These are phyloP conservation scores for Caranx melampygus DNA, from an alignment of 2,113 vertebrate genomes.

Conservation along the genomic window DNA sequence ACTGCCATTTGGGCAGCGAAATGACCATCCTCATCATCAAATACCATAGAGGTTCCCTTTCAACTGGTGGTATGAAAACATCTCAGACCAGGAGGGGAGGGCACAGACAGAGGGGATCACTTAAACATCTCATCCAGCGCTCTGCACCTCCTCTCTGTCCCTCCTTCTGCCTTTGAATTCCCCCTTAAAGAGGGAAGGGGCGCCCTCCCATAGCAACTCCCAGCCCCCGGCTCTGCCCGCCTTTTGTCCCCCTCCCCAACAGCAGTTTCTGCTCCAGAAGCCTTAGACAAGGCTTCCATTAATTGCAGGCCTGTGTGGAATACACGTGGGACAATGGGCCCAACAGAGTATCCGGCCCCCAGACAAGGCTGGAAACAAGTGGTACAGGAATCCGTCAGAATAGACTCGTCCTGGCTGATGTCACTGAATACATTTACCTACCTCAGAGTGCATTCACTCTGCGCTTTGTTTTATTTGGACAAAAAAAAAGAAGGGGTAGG, in stretches of 20 bases:
- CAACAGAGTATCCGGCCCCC: slow-evolving; percentile 91
- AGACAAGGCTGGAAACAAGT: slow-evolving; percentile 97
- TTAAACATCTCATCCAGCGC: slow-evolving; percentile 74
- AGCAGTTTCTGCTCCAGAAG: slow-evolving; percentile 92
- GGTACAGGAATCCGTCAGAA: slow-evolving; percentile 92
- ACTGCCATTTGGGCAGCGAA: slow-evolving; percentile 71
- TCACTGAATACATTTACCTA: slow-evolving; percentile 99
- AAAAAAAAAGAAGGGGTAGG: slow-evolving; percentile 71
- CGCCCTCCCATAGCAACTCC: slow-evolving; percentile 87
- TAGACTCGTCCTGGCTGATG: slow-evolving; percentile 95
- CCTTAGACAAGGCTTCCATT: slow-evolving; percentile 95
- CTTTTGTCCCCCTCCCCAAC: slow-evolving; percentile 89
- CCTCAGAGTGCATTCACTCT: slow-evolving; percentile 93
- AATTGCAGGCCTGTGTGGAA: slow-evolving; percentile 90
- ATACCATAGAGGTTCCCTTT: slow-evolving; percentile 64
- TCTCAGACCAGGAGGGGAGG: slow-evolving; percentile 72
- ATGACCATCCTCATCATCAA: slow-evolving; percentile 76
- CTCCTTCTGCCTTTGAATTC: slow-evolving; percentile 84
- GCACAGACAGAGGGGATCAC: slow-evolving; percentile 69
- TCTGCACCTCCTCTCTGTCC: slow-evolving; percentile 73
- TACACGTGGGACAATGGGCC: slow-evolving; percentile 90
- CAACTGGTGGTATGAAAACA: slow-evolving; percentile 73
- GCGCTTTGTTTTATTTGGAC: slow-evolving; percentile 84
- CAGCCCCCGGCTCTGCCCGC: slow-evolving; percentile 82
- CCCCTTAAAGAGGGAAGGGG: slow-evolving; percentile 67